phyloP scores from a whole-genome alignment of 2,797 vertebrate genomes.

The Tokudaia tokunoshimensis region DNA sequence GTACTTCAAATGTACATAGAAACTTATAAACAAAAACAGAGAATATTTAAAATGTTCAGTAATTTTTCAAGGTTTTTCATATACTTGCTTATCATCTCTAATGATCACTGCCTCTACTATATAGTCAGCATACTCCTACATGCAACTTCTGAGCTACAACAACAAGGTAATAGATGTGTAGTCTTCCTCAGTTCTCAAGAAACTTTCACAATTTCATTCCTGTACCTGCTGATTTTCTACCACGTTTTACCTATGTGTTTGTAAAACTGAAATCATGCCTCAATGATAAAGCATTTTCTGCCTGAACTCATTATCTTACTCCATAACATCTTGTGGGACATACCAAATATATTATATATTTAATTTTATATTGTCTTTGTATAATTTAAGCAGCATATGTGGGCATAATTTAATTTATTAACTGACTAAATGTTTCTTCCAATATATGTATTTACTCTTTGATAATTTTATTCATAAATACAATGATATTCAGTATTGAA shows the following conservation, averaged over 20 bases:
- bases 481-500: background rate
- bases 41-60: background rate
- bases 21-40: background rate
- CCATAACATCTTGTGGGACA: background rate
- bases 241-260: background rate
- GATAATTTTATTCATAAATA: background rate
- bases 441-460: constrained; percentile 1
- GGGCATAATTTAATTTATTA: background rate
- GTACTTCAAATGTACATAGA: background rate
- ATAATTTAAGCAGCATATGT: background rate
- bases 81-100: background rate
- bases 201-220: background rate
- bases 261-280: background rate
- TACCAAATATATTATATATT: background rate
- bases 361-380: background rate
- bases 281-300: background rate
- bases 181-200: background rate
- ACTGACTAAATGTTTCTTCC: background rate
- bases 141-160: background rate
- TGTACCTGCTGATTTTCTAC: background rate
- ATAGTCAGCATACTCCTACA: background rate
- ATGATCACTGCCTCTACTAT: background rate
- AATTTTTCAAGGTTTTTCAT: background rate
- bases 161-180: background rate
- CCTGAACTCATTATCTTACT: background rate